Evolutionary conservation across 2,113 vertebrate genomes (phyloP).

Genomic region (Corythornis madagascariensis): DNA sequence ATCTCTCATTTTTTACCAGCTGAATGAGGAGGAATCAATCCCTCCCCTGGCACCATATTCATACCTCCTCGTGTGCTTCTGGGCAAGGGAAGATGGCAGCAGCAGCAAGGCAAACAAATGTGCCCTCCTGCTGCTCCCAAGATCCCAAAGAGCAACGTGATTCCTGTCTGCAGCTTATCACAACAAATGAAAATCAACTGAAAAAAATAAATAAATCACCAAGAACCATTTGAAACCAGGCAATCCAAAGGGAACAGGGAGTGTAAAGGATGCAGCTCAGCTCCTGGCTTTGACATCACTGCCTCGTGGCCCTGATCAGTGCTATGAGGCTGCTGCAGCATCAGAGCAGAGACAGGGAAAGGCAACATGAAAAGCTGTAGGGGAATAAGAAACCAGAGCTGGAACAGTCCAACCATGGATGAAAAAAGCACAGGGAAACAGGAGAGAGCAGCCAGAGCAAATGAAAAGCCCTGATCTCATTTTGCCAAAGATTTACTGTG

Average conservation of each 20-base stretch:
- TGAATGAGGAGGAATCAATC: neutral
- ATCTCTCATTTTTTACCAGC: fast-evolving
- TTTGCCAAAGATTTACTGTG: neutral
- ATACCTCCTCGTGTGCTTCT: neutral
- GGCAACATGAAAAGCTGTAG: neutral
- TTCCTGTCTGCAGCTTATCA: neutral
- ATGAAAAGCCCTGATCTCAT: neutral
- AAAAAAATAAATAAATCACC: neutral
- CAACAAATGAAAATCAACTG: neutral
- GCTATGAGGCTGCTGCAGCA: neutral
- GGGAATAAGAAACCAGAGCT: neutral
- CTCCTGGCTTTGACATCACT: neutral
- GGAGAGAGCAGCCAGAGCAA: neutral
- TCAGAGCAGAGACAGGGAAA: neutral
- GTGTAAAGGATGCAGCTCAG: neutral
- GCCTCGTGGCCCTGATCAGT: neutral
- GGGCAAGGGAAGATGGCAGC: neutral
- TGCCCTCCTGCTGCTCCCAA: neutral
- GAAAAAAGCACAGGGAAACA: neutral
- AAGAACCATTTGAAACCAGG: neutral
- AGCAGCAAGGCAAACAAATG: neutral
- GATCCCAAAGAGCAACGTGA: neutral
- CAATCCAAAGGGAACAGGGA: neutral
- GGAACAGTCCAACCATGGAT: neutral
- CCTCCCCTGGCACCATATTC: neutral